A percentile compares a stretch with the other conserved stretches of the same genome.
Conservation (phyloP, 2,797 vertebrate genomes). For the Octomys mimax region DNA sequence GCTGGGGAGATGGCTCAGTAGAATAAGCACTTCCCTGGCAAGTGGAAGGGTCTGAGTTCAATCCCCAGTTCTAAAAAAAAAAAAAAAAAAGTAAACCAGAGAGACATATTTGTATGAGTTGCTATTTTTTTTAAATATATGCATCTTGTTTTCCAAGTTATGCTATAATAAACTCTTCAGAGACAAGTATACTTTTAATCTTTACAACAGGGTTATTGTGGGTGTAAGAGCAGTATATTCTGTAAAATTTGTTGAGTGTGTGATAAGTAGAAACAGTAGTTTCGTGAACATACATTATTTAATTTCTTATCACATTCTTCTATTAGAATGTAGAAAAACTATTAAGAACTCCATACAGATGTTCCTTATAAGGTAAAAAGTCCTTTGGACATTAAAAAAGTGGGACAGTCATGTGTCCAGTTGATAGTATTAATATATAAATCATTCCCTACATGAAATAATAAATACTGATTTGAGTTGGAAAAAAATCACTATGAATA, state of each 20-base stretch:
- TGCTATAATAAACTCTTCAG: conserved; percentile 25
- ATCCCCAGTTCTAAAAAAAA: no score
- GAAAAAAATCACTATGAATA: conserved; percentile 27
- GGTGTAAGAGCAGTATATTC: not conserved
- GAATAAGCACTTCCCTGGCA: no score
- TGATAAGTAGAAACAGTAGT: conserved; percentile 2
- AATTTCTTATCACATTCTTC: not conserved
- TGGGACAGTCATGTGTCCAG: not conserved
- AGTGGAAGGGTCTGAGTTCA: no score
- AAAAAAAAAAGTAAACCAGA: not conserved
- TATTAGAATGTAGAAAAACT: conserved; percentile 26
- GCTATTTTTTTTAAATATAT: conserved; percentile 16
- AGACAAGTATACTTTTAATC: not conserved
- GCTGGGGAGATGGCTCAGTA: no score
- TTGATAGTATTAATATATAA: conserved; percentile 21
- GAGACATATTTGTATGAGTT: not conserved
- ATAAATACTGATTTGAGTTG: conserved; percentile 43
- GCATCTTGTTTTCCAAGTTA: conserved; percentile 13
- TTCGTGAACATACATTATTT: not conserved
- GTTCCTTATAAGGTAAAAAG: conserved; percentile 25
- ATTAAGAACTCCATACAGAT: conserved; percentile 44
- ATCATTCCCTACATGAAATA: conserved; percentile 4
- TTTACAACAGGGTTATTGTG: not conserved
- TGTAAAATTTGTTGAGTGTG: conserved; percentile 1
- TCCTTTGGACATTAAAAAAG: not conserved